Conservation (phyloP, 2,113 vertebrate species). For the Tichodroma muraria region DNA sequence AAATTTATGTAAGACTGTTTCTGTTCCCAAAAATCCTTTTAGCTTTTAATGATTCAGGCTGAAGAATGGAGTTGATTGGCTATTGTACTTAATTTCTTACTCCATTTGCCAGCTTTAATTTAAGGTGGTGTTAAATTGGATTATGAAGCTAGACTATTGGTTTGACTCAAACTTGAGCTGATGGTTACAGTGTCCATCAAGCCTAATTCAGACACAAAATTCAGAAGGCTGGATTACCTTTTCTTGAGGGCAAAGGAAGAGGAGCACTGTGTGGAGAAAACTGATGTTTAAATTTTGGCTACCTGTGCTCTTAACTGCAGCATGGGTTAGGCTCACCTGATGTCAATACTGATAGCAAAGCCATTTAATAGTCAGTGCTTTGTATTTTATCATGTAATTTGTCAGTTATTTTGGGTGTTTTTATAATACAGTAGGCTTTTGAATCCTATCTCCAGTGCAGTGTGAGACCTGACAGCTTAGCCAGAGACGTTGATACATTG, state of each 20-base stretch:
- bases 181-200: not conserved
- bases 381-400: not conserved
- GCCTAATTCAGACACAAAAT: not conserved
- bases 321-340: not conserved
- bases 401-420: not conserved
- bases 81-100: fast-evolving
- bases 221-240: not conserved
- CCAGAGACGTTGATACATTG: not conserved
- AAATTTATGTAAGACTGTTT: not conserved
- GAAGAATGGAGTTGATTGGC: not conserved
- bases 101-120: not conserved
- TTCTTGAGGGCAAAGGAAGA: not conserved
- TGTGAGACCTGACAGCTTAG: not conserved
- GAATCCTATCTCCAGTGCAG: not conserved
- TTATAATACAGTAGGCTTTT: not conserved
- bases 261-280: not conserved
- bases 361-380: not conserved
- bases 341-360: not conserved
- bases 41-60: not conserved
- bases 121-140: not conserved
- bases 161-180: not conserved
- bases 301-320: not conserved
- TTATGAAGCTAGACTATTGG: not conserved
- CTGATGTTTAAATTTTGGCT: not conserved
- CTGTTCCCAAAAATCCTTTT: not conserved